phyloP scores from a whole-genome alignment of 2,113 vertebrate genomes.

The Ginglymostoma cirratum region DNA sequence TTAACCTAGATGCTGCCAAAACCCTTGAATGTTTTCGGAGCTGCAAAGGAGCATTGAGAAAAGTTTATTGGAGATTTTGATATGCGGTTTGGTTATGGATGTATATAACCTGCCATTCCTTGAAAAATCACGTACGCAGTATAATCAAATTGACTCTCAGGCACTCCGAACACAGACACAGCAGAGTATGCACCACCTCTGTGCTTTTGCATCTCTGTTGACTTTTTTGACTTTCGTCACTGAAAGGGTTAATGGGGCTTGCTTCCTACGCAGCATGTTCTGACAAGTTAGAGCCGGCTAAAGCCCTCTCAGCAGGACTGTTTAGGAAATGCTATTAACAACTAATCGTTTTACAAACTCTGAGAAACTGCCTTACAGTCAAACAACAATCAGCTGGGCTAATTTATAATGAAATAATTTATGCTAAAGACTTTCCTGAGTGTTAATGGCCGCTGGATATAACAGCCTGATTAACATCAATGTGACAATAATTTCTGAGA shows the following conservation, averaged over 20 bases:
- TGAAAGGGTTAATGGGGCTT: not conserved
- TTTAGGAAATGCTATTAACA: constrained; percentile 40
- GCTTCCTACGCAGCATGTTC: not conserved
- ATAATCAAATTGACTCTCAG: not conserved
- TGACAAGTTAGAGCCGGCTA: constrained; percentile 40
- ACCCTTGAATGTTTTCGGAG: too few species aligned
- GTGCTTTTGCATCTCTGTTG: not conserved
- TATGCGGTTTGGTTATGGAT: not conserved
- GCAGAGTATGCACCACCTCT: not conserved
- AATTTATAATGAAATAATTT: constrained; percentile 45
- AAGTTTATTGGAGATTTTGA: not conserved
- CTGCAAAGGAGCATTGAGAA: not conserved
- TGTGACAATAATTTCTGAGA: constrained; percentile 29
- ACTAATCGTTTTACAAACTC: constrained; percentile 41
- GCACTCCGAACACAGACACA: not conserved
- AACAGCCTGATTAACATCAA: constrained; percentile 35
- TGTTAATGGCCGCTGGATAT: constrained; percentile 39
- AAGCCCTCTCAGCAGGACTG: constrained; percentile 33
- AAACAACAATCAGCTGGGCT: constrained; percentile 38
- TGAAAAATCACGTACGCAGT: not conserved
- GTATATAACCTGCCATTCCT: not conserved
- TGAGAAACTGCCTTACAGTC: constrained; percentile 43
- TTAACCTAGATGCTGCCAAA: too few species aligned
- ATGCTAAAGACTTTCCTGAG: constrained; percentile 41
- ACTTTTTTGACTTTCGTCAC: not conserved